Conservation (phyloP, 2,113 vertebrate genomes). For the Camelus dromedarius region DNA sequence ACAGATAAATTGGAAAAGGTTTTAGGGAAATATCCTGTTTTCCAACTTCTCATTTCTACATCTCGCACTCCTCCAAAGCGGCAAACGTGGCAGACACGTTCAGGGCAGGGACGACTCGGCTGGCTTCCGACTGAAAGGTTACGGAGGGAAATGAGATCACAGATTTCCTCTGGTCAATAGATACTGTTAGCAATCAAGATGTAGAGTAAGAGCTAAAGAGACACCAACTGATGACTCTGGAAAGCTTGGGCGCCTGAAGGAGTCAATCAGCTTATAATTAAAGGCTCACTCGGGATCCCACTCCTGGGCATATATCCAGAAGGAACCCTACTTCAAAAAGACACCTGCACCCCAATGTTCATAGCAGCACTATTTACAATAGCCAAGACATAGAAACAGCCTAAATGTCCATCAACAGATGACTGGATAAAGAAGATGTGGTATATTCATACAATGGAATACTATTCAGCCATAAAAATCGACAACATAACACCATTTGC, state of each 20-base stretch:
- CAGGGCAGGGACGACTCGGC: fast-evolving
- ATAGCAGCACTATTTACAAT: no score
- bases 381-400: no score
- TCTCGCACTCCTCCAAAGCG: background rate
- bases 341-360: no score
- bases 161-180: background rate
- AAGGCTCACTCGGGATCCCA: background rate
- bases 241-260: background rate
- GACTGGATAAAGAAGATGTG: no score
- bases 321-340: no score
- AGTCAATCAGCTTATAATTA: background rate
- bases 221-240: background rate
- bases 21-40: background rate
- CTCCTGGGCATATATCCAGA: no score
- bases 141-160: background rate
- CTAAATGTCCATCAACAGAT: no score
- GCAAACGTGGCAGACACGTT: fast-evolving
- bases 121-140: background rate
- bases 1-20: background rate
- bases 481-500: no score
- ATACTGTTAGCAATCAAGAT: background rate
- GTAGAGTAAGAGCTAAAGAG: background rate
- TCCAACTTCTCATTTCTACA: background rate
- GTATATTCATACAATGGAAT: no score
- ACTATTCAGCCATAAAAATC: no score